Evolutionary conservation across 2,113 vertebrate genomes (phyloP).

Genomic region (Triplophysa tibetana): DNA sequence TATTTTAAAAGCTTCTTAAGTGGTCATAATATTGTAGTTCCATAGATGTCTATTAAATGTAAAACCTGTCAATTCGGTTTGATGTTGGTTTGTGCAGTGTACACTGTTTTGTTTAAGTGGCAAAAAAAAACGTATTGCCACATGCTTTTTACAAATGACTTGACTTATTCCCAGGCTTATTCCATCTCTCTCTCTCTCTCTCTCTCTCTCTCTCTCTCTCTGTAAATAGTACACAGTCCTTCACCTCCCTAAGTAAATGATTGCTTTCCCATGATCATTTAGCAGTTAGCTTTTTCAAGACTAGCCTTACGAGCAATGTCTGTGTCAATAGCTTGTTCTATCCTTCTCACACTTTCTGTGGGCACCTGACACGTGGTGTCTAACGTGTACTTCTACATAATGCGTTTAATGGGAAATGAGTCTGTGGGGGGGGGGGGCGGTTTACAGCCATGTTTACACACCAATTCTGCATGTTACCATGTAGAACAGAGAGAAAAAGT

Average conservation of each 20-base stretch:
- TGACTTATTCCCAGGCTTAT: not conserved
- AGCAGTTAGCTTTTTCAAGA: not conserved
- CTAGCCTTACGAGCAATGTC: not conserved
- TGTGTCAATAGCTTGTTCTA: not conserved
- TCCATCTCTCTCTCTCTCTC: not conserved
- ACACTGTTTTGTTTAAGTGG: too few species aligned
- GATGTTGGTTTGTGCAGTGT: too few species aligned
- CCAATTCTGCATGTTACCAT: not conserved
- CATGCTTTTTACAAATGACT: too few species aligned
- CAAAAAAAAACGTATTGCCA: too few species aligned
- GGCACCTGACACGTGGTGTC: not conserved
- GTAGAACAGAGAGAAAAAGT: not conserved
- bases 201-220: not conserved
- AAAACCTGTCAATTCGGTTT: not conserved
- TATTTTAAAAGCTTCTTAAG: too few species aligned
- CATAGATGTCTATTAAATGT: not conserved
- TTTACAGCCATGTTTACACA: conserved; percentile 3
- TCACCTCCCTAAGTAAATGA: conserved; percentile 32
- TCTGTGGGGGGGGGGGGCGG: too few species aligned
- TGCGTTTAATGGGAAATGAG: not conserved
- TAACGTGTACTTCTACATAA: not conserved
- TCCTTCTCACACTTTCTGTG: not conserved
- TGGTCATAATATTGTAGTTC: not conserved
- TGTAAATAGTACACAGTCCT: conserved; percentile 15
- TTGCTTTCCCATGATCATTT: conserved; percentile 34